Evolutionary conservation across 2,797 vertebrate species (phyloP).

Genomic region (Tragopan temminckii): DNA sequence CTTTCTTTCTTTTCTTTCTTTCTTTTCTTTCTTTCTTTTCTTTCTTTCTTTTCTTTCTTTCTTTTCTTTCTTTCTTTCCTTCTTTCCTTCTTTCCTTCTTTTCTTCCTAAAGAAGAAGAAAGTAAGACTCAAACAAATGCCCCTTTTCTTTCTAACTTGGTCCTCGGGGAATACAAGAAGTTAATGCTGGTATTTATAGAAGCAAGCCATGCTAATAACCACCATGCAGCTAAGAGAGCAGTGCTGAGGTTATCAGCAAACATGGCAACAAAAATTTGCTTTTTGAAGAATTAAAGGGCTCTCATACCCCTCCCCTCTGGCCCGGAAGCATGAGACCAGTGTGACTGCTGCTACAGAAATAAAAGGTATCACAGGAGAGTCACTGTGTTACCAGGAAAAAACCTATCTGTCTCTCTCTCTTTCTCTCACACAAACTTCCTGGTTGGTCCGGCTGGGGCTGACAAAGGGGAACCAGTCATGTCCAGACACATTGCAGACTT

Average conservation of each 20-base stretch:
- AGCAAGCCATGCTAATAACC: constrained; percentile 56
- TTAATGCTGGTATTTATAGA: constrained; percentile 60
- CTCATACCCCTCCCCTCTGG: background rate
- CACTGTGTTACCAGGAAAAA: constrained; percentile 12
- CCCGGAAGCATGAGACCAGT: background rate
- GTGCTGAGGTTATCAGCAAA: constrained; percentile 59
- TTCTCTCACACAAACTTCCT: constrained; percentile 76
- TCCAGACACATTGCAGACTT: constrained; percentile 88
- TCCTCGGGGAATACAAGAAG: constrained; percentile 36
- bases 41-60: no score
- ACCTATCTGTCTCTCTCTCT: background rate
- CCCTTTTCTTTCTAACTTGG: background rate
- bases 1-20: no score
- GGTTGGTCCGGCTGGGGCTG: constrained; percentile 80
- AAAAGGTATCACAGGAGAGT: constrained; percentile 66
- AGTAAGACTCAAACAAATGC: background rate
- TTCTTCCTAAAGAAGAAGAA: background rate
- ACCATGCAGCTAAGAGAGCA: background rate
- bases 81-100: no score
- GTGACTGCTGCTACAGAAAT: background rate
- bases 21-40: no score
- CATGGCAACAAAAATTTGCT: background rate
- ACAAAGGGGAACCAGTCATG: constrained; percentile 83
- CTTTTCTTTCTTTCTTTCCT: no score
- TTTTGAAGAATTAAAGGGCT: constrained; percentile 46